A percentile compares a stretch with the other conserved stretches of the same genome.
phyloP scores from a whole-genome alignment of 2,113 vertebrate genomes.

The Petrocephalus microphthalmus region DNA sequence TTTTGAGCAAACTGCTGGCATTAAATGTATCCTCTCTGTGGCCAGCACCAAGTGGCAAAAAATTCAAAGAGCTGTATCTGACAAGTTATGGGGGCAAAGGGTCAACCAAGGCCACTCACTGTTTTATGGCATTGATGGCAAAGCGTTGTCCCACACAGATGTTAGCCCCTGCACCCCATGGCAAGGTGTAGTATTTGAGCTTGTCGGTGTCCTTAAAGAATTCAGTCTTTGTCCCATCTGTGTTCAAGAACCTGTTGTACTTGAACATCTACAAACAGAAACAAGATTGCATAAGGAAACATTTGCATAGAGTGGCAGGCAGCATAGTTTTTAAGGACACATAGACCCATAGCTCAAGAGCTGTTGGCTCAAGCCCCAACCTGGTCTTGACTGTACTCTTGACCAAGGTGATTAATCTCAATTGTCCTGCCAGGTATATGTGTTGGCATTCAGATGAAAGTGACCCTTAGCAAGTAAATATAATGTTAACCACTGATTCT shows the following conservation, averaged over 20 bases:
- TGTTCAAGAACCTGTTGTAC: constrained; percentile 68
- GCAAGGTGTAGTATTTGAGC: constrained; percentile 66
- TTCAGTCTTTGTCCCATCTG: constrained; percentile 58
- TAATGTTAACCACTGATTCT: background rate
- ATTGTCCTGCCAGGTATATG: background rate
- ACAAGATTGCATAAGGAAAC: background rate
- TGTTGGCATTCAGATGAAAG: background rate
- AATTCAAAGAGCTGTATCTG: background rate
- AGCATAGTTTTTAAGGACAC: background rate
- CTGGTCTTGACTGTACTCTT: background rate
- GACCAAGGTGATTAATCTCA: background rate
- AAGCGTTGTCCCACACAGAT: constrained; percentile 54
- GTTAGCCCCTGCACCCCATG: constrained; percentile 67
- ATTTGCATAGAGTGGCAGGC: background rate
- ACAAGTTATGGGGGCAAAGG: background rate
- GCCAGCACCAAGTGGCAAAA: background rate
- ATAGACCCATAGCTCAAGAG: background rate
- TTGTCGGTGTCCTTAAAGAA: constrained; percentile 64
- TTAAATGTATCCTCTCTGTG: background rate
- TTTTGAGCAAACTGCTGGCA: background rate
- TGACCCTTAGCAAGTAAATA: background rate
- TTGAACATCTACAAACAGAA: constrained; percentile 58
- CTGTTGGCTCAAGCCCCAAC: background rate
- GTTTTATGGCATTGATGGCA: constrained; percentile 64
- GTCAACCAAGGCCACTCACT: constrained; percentile 50